Percentiles rank a stretch among this genome's conserved stretches.
Conservation (phyloP, 2,113 vertebrate species). For the Ranitomeya imitator region DNA sequence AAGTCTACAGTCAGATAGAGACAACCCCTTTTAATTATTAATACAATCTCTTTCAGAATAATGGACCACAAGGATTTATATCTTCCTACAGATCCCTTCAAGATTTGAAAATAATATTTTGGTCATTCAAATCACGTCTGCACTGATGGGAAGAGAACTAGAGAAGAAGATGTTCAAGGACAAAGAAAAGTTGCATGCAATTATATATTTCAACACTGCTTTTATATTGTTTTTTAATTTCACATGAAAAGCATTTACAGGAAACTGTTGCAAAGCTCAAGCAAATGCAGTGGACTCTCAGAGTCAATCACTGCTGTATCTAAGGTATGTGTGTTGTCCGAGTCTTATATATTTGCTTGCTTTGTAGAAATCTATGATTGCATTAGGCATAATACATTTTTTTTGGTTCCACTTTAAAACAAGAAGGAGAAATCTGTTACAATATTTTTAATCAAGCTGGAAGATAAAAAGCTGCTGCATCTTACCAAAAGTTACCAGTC, state of each 20-base stretch:
- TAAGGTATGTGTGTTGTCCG: background rate
- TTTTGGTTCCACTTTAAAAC: constrained; percentile 8
- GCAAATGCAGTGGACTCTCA: background rate
- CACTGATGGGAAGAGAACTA: background rate
- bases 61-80: too few relatives aligned
- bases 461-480: constrained; percentile 39
- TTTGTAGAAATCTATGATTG: background rate
- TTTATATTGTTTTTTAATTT: too few relatives aligned
- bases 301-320: background rate
- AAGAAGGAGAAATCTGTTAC: background rate
- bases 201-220: too few relatives aligned
- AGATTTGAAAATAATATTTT: background rate
- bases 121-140: background rate
- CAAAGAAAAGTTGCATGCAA: background rate
- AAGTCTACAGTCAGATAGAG: too few relatives aligned
- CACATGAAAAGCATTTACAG: too few relatives aligned
- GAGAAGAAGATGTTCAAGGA: background rate
- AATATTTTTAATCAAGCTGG: constrained; percentile 43
- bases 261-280: background rate
- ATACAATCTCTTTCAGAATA: too few relatives aligned
- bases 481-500: constrained; percentile 36
- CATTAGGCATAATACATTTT: background rate
- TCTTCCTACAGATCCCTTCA: too few relatives aligned
- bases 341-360: background rate
- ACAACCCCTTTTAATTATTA: too few relatives aligned